Base-by-base conservation (phyloP, 1,140 invertebrate genomes). In the Ceratoteleas bidentatus region DNA sequence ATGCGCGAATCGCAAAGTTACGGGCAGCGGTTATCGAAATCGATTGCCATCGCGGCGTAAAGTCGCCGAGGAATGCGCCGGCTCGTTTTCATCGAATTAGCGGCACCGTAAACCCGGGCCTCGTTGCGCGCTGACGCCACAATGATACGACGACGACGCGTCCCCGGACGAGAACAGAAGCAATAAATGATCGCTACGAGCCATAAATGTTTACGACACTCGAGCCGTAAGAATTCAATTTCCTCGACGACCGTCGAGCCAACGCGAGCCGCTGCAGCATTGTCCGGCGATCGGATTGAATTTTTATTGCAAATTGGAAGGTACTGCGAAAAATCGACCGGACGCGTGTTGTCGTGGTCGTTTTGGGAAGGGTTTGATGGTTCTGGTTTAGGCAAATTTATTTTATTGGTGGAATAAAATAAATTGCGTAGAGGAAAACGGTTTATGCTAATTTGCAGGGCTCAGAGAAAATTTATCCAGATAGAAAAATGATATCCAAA, bases 141-240 rank as follows among this genome's bases (percentile, higher is more conserved):
- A 66, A 58, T 81, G 56, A 70, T 79, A 62, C 43, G 64, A 78
- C 58, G 64, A 45, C 49, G 64, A 78, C n/a, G n/a, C n/a, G n/a
- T n/a, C n/a, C n/a, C n/a, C n/a, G n/a, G n/a, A n/a, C n/a, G 7
- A 40, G 54, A 75, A 79, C 66, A 79, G 60, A 74, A 84, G 64
- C 60, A 72, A 77, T 60, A 66, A 70, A 74, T 64, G 52, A 62
- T 80, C 47, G 33, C 47, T 10, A 58, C 50, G 58, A 64, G 72
- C 76, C 60, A 82, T 85, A 86, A 86, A 85, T 79, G 81, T 86
- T 86, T 86, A 86, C 80, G 83, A 74, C 78, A 16, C 53, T 60
- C 32, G 50, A 16, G 58, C 58, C 52, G 47, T 16, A 58, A 58
- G 66, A 65, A 78, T 69, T 78, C 57, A 70, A 70, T 78, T 70